Base-by-base conservation (phyloP, 2,113 vertebrate genomes). In the Gopherus evgoodei region DNA sequence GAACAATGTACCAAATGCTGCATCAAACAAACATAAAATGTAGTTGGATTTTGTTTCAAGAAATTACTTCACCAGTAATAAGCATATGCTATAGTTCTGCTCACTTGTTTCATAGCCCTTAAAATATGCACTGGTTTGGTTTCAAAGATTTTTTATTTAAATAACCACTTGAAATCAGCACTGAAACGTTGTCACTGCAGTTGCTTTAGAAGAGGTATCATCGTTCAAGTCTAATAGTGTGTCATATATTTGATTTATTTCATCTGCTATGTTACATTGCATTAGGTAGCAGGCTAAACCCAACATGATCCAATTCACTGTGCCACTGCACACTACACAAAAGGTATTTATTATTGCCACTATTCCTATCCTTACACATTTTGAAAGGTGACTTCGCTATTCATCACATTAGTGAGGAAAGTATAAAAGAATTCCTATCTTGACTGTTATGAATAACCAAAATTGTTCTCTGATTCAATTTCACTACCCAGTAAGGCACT, bases 251-350 rank as follows among this genome's bases (percentile, higher is more conserved):
- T 96, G 97, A 97, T 97, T 95, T 92, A 97, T 96, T 97, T 95
- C 94, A 92, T 95, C 96, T 95, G 89, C 93, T 52, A 52, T 56
- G 94, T 90, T 97, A 91, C 96, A 90, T 86, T 87, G 96, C 93
- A 97, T 98, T 97, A 98, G 94, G 96, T 76, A 97, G 94, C 93
- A 96, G 91, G 98, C 42, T 91, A 97, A 96, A 95, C 96, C 87
- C 95, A 94, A 93, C 93, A 69, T 12, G 31, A 95, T n/a, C 59
- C 84, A 89, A 96, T 91, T 96, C 5, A 0, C 11, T 53, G 86
- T 88, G 86, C 83, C 69, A 50, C 59, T 10, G 82, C 86, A 89
- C 2, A 1, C 50, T 80, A 83, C 87, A 95, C 81, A 90, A 83
- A 35, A 96, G n/a, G 16, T 93, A 94, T 93, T 81, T 95, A 96